Base-by-base conservation (phyloP, 2,888 invertebrate species). In the Tryphoninae sp. region DNA sequence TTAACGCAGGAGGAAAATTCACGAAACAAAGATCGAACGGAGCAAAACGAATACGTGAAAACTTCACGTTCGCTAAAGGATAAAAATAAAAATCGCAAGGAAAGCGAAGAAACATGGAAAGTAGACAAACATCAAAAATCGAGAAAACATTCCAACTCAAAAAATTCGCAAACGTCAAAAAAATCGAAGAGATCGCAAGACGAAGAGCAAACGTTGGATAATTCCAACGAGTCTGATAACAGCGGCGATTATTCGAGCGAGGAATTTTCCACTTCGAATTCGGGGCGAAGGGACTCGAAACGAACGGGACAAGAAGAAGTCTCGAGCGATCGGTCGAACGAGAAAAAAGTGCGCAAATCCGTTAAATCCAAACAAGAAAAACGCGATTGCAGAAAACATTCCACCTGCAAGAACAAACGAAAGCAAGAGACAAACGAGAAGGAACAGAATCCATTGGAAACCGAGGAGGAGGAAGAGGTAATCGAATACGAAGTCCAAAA, bases 381-480 rank as follows among this genome's bases (percentile, higher is more conserved):
- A 68, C 42, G n/a, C 75, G 77, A 8, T 33, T n/a, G 8, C 13
- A 58, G 49, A 67, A 80, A 61, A 49, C 23, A 22, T 16, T 7
- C 59, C n/a, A 87, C 84, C 9, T 81, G 69, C 16, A 83, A 83
- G 40, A 84, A 82, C 3, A 83, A 84, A 49, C 74, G 67, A n/a
- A 62, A 67, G 23, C 68, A 83, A 9, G 33, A 40, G 11, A 61
- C 40, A 8, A 19, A 7, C 1, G 68, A 79, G 16, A 22, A 42
- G 9, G 40, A 49, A 16, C 59, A 72, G 23, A 58, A n/a, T 2
- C 64, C 61, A 7, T 45, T 49, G n/a, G 49, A 77, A 33, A 9
- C 68, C 13, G 51, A 13, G 2, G 49, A 62, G 22, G 51, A 64
- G 8, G 45, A 67, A 9, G 55, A 83, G 61, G 84, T 73, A 55